phyloP scores from a whole-genome alignment of 2,797 vertebrate species.

The Odontamblyopus rebecca region DNA sequence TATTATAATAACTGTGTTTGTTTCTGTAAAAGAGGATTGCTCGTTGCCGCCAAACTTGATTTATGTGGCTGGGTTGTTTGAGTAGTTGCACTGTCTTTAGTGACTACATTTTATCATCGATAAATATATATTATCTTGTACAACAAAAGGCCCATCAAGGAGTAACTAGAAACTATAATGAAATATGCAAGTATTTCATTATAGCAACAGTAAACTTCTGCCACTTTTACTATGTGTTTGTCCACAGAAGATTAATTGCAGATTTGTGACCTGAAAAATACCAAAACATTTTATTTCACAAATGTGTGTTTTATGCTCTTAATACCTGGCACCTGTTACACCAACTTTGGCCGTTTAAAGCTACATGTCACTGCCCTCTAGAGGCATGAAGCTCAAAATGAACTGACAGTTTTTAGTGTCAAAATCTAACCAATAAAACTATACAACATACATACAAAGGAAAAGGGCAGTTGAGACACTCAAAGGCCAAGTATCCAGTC shows the following conservation, averaged over 20 bases:
- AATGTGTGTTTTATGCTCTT: not conserved
- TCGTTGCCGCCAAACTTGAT: not conserved
- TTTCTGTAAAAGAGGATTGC: not conserved
- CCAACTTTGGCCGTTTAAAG: not conserved
- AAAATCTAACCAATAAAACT: not conserved
- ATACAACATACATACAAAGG: not conserved
- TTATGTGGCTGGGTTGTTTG: not conserved
- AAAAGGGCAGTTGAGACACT: too few relatives aligned
- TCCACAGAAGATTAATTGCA: not conserved
- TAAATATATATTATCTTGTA: not conserved
- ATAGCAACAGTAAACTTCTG: not conserved
- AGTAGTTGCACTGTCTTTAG: not conserved
- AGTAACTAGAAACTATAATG: not conserved
- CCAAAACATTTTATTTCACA: not conserved
- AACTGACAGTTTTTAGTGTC: not conserved
- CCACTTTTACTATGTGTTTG: not conserved
- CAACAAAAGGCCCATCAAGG: not conserved
- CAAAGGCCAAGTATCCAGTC: too few relatives aligned
- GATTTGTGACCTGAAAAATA: not conserved
- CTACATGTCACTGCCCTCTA: slow-evolving; percentile 60
- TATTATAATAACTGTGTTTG: too few relatives aligned
- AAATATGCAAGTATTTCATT: not conserved
- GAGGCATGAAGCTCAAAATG: slow-evolving; percentile 28
- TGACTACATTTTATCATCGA: not conserved
- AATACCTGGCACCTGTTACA: not conserved